phyloP scores from a whole-genome alignment of 2,113 vertebrate genomes.

The Murina feae region DNA sequence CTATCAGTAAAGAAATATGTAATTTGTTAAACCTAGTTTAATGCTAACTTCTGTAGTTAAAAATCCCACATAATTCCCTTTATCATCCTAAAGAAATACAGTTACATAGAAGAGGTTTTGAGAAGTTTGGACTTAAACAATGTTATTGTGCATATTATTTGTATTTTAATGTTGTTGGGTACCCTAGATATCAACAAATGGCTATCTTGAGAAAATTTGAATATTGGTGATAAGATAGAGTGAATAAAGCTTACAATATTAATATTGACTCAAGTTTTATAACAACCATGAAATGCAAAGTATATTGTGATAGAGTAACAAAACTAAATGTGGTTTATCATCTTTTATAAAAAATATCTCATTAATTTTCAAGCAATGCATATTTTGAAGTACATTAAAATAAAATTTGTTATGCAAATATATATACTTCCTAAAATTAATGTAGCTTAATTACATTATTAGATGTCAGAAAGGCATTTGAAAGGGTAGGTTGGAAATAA shows the following conservation, averaged over 20 bases:
- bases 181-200: neutral
- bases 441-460: slow-evolving; percentile 65
- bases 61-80: neutral
- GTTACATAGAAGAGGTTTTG: neutral
- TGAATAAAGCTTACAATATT: neutral
- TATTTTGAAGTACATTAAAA: slow-evolving; percentile 58
- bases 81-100: neutral
- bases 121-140: neutral
- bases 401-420: slow-evolving; percentile 67
- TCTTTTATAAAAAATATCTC: slow-evolving; percentile 33
- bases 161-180: neutral
- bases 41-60: neutral
- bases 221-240: neutral
- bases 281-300: slow-evolving; percentile 29
- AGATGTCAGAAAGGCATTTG: slow-evolving; percentile 68
- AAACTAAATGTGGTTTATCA: neutral
- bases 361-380: slow-evolving; percentile 49
- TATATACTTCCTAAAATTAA: slow-evolving; percentile 55
- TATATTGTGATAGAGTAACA: neutral
- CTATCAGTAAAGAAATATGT: neutral
- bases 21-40: neutral
- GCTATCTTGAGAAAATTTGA: neutral
- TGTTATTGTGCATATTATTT: neutral
- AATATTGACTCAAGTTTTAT: neutral
- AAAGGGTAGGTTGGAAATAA: slow-evolving; percentile 71